Evolutionary conservation across 1,140 invertebrate genomes (phyloP), one percentile per base, ranked within the genome.

Genomic region (Bicyclus anynana): DNA sequence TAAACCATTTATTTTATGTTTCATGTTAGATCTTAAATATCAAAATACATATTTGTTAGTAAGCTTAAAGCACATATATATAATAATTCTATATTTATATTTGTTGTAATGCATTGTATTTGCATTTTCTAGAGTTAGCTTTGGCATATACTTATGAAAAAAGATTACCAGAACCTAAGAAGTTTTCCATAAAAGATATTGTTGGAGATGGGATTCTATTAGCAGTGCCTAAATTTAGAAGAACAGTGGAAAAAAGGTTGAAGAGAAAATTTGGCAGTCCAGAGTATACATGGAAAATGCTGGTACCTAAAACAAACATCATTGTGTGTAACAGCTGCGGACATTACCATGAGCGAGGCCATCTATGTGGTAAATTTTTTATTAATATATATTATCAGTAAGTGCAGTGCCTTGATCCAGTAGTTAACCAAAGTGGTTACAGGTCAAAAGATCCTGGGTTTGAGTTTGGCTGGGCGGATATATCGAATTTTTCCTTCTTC

Each of bases 261-360:
- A 93, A 90, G 40, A 89, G 95, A 53, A 96, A 92, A 89, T 96
- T 91, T 83, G 95, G 94, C 5, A 67, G 69, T 42, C 90, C 91
- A 2, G 81, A 93, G 35, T 93, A 91, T 79, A 64, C 90, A 13
- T 92, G 91, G 90, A 95, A 95, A 88, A 90, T 92, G 10, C 66
- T 94, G 13, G 83, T 91, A 20, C 92, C 93, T 2, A 95, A 94
- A 83, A 94, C 88, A 5, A 93, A 95, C 82, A 84, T 98, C 37
- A 82, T 93, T 59, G 91, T 91, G 0, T 98, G 97, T 73, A 80
- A 91, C 51, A 90, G 91, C 42, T 98, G 97, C 90, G 96, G 96
- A 16, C 92, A 96, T 82, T 89, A 94, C 87, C 91, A 97, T 80
- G 93, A 96, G 89, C 84, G 90, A 42, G 91, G 92, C 20, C 87